phyloP scores from a whole-genome alignment of 2,113 vertebrate genomes.

The Zosterops japonicus region DNA sequence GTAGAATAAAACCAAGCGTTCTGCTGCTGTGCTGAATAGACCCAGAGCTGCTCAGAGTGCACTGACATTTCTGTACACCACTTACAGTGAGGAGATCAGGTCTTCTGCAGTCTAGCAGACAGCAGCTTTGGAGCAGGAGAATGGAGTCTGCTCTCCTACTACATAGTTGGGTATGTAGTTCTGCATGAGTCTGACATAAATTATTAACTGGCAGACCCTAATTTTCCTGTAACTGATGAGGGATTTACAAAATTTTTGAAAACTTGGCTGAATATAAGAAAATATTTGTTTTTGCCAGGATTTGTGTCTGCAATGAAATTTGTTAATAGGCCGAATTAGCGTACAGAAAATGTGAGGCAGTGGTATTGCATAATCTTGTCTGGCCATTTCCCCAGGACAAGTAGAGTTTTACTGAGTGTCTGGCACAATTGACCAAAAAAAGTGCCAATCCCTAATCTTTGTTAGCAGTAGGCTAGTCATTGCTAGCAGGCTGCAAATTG shows the following conservation, averaged over 20 bases:
- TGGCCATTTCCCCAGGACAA: slow-evolving; percentile 1
- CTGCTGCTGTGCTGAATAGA: not conserved
- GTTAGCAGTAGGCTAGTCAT: not conserved
- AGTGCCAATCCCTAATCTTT: slow-evolving; percentile 7
- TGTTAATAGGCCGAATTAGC: not conserved
- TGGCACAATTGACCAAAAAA: slow-evolving; percentile 14
- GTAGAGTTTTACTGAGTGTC: slow-evolving; percentile 22
- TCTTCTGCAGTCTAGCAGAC: not conserved
- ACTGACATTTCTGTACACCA: not conserved
- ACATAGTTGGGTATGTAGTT: not conserved
- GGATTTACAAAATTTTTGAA: slow-evolving; percentile 33
- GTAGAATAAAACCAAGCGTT: not conserved
- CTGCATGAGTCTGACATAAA: not conserved
- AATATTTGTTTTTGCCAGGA: not conserved
- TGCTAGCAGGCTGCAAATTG: slow-evolving; percentile 28
- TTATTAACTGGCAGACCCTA: not conserved
- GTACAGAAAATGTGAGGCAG: not conserved
- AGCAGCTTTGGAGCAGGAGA: not conserved
- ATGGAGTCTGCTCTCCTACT: not conserved
- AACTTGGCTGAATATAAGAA: slow-evolving; percentile 2
- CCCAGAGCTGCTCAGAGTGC: not conserved
- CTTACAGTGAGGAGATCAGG: rapidly evolving
- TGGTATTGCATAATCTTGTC: slow-evolving; percentile 29
- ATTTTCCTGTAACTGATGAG: slow-evolving; percentile 31
- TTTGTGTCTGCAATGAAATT: slow-evolving; percentile 11